phyloP scores from a whole-genome alignment of 2,888 invertebrate genomes.

The Perithous albicinctus region DNA sequence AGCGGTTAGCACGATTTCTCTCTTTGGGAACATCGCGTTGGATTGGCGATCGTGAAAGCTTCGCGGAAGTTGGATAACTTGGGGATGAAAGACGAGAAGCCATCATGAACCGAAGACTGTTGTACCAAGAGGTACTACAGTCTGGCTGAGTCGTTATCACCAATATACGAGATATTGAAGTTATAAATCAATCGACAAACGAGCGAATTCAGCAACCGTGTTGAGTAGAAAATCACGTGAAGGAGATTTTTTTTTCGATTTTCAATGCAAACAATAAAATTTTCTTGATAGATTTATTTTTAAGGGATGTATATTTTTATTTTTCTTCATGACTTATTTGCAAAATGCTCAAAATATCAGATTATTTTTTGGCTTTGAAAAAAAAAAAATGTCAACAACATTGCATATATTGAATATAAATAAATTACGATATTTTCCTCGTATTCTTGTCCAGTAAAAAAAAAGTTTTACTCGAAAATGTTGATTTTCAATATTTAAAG shows the following conservation, averaged over 20 bases:
- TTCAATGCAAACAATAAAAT: background rate
- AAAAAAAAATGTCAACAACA: too few relatives aligned
- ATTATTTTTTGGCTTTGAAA: too few relatives aligned
- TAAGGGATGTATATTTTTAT: too few relatives aligned
- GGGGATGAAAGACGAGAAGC: constrained; percentile 33
- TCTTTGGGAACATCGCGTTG: constrained; percentile 12
- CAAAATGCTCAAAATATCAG: too few relatives aligned
- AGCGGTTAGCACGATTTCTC: constrained; percentile 9
- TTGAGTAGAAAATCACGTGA: background rate
- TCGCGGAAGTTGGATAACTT: constrained; percentile 21
- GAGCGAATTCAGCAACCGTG: constrained; percentile 6
- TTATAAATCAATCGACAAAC: constrained; percentile 10
- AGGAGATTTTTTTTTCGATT: background rate
- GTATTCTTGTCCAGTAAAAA: too few relatives aligned
- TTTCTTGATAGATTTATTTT: too few relatives aligned
- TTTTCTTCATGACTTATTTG: too few relatives aligned
- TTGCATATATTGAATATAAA: too few relatives aligned
- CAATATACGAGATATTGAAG: constrained; percentile 1
- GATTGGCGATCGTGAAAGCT: background rate
- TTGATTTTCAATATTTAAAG: too few relatives aligned
- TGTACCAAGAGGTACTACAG: background rate
- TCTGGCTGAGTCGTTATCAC: background rate
- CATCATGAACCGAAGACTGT: constrained; percentile 7
- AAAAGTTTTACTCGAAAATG: too few relatives aligned
- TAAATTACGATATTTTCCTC: too few relatives aligned